Percentiles rank a stretch among this genome's conserved stretches.
Conservation (phyloP, 2,888 invertebrate genomes). For the Trichogramma evanescens region DNA sequence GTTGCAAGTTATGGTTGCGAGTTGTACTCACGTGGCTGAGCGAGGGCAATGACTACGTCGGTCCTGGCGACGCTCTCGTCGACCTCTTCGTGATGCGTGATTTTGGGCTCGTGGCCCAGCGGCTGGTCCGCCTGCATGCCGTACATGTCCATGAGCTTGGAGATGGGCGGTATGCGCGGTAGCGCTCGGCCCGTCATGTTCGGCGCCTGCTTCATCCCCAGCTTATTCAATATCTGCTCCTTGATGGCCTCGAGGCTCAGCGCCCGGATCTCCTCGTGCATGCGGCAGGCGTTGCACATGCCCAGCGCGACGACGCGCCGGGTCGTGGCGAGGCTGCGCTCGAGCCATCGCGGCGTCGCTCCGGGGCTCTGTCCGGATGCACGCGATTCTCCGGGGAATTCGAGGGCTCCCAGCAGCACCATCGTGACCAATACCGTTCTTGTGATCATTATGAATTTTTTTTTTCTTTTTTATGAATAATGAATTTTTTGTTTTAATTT, state of each 20-base stretch:
- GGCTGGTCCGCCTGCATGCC: conserved; percentile 48
- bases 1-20: too few species aligned
- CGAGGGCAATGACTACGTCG: conserved; percentile 48
- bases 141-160: conserved; percentile 47
- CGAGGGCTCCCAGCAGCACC: conserved; percentile 40
- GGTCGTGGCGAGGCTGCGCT: background rate
- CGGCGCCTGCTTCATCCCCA: conserved; percentile 54
- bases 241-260: conserved; percentile 55
- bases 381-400: conserved; percentile 31
- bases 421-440: conserved; percentile 37
- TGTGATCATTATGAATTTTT: conserved; percentile 35
- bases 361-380: conserved; percentile 18
- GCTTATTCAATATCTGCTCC: conserved; percentile 54
- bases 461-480: conserved; percentile 10
- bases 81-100: conserved; percentile 46
- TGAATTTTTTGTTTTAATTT: background rate
- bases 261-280: conserved; percentile 54
- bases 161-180: conserved; percentile 52
- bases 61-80: conserved; percentile 50
- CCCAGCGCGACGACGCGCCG: conserved; percentile 26
- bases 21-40: conserved; percentile 46
- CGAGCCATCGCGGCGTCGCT: conserved; percentile 18
- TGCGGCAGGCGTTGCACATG: conserved; percentile 52
- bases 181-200: conserved; percentile 56
- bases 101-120: conserved; percentile 40